A percentile compares a stretch with the other conserved stretches of the same genome.
Evolutionary conservation across 2,888 invertebrate genomes (phyloP).

Genomic region (Chorisops tibialis): DNA sequence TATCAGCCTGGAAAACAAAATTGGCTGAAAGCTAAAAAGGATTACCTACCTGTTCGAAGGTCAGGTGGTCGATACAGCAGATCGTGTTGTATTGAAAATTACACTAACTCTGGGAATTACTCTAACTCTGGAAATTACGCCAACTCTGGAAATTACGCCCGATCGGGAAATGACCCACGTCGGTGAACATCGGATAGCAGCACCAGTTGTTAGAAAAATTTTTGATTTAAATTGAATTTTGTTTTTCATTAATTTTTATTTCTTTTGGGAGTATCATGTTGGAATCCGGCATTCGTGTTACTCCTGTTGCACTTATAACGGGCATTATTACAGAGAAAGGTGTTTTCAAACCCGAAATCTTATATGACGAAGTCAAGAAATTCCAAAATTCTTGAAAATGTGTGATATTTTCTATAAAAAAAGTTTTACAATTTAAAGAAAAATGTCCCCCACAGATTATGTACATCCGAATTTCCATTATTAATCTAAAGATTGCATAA

Average conservation of each 20-base stretch:
- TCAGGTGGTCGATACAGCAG: slow-evolving; percentile 92
- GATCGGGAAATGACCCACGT: slow-evolving; percentile 88
- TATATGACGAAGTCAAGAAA: slow-evolving; percentile 44
- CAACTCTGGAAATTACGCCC: too few species aligned
- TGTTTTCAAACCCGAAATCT: slow-evolving; percentile 64
- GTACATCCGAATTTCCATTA: background rate
- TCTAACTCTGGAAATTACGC: too few species aligned
- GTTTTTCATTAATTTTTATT: slow-evolving; percentile 37
- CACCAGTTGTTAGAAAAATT: slow-evolving; percentile 67
- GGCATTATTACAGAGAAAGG: slow-evolving; percentile 94
- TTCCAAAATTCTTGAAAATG: slow-evolving; percentile 6
- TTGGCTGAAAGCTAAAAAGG: slow-evolving; percentile 96
- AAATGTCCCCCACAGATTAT: background rate
- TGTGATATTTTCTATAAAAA: background rate
- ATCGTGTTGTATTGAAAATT: slow-evolving; percentile 86
- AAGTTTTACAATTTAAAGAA: background rate
- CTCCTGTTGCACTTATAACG: slow-evolving; percentile 86
- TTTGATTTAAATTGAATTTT: background rate
- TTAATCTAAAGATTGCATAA: background rate
- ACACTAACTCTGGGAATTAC: too few species aligned
- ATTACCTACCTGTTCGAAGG: slow-evolving; percentile 89
- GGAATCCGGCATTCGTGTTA: slow-evolving; percentile 99
- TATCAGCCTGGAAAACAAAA: slow-evolving; percentile 94
- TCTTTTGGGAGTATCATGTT: slow-evolving; percentile 76
- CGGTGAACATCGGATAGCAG: slow-evolving; percentile 82